Conservation (phyloP, 2,113 vertebrate species). For the Brachyistius frenatus region DNA sequence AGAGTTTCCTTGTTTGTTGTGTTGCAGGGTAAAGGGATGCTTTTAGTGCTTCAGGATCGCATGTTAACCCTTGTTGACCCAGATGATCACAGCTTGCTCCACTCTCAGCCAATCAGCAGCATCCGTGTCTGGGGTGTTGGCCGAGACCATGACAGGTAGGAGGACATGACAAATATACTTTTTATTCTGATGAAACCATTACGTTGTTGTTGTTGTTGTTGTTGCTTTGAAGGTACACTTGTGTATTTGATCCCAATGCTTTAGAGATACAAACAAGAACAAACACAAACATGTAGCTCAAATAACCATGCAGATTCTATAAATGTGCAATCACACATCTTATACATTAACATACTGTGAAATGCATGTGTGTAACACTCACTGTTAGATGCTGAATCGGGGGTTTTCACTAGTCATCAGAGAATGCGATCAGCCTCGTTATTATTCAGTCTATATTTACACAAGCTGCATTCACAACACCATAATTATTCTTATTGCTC, state of each 20-base stretch:
- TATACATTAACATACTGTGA: neutral
- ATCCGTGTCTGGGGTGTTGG: constrained; percentile 98
- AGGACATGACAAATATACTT: constrained; percentile 43
- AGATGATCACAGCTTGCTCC: constrained; percentile 92
- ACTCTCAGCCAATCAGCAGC: constrained; percentile 96
- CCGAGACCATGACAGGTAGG: constrained; percentile 95
- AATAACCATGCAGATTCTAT: neutral
- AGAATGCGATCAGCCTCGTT: constrained; percentile 51
- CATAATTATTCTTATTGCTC: constrained; percentile 49
- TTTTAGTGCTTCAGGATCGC: constrained; percentile 93
- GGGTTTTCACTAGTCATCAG: constrained; percentile 37
- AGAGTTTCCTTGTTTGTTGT: constrained; percentile 4
- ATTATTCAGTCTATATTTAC: constrained; percentile 54
- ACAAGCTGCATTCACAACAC: constrained; percentile 44
- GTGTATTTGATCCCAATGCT: neutral
- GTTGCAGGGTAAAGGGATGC: constrained; percentile 94
- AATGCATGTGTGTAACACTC: neutral
- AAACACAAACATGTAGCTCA: neutral
- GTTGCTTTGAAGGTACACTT: neutral
- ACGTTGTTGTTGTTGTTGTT: neutral
- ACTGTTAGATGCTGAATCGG: constrained; percentile 48
- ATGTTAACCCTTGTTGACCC: constrained; percentile 94
- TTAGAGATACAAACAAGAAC: neutral
- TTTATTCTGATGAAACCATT: neutral
- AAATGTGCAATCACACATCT: neutral